Evolutionary conservation across 1,140 invertebrate genomes (phyloP), one percentile per base, ranked within the genome.

Genomic region (Geopemphigus sp.): DNA sequence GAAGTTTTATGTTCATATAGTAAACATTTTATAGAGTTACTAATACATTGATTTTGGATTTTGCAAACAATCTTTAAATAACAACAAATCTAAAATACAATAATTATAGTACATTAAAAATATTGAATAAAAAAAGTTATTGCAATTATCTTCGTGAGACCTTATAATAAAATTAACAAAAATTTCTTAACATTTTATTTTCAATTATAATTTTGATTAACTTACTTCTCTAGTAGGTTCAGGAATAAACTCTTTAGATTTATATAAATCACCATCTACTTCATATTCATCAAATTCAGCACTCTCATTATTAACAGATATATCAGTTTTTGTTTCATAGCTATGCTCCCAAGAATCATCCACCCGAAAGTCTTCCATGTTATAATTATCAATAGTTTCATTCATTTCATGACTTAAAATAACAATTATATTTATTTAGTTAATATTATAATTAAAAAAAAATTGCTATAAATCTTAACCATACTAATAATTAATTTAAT

Each of bases 311-410:
- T 59, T 59, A 15, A 29, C 56, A 17, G 73, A 74, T 56, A 56
- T 26, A 1, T 76, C 73, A 24, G 73, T 76, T 76, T 76, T 76
- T 76, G 73, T 57, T 80, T 86, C 85, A 1, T 85, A 86, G 4
- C 85, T 86, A 63, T 86, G 85, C 61, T 85, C 85, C 66, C 85
- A 86, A 45, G 84, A 84, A 80, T 84, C 85, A 59, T 76, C 56
- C 15, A 76, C 32, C 24, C 59, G 56, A 76, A 76, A 76, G n/a
- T 76, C 73, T 19, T 76, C 73, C n/a, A 24, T 61, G 10, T 74
- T 74, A 74, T 74, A 74, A 59, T 76, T 61, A 22, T 76, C 56
- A 47, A 22, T 45, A 19, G 14, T 47, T 76, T 76, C 73, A 76
- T 76, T 76, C 6, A 76, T 61, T 76, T 76, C 56, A 47, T 17